Base-by-base conservation (phyloP, 2,888 invertebrate species). In the Papilio protenor region DNA sequence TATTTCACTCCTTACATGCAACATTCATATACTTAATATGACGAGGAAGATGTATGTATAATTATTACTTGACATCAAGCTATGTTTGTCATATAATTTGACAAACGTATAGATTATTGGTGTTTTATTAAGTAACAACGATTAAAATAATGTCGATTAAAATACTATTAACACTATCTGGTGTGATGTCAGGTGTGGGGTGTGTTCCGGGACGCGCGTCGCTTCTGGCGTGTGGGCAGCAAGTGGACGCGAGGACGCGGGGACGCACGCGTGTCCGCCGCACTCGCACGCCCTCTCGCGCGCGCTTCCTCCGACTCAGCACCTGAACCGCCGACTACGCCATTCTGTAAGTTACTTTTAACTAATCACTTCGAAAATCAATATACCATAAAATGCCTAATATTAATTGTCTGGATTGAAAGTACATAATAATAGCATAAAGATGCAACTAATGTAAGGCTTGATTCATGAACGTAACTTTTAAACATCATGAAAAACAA, bases 131-230 rank as follows among this genome's bases (percentile, higher is more conserved):
- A 52, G 18, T 52, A 18, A 52, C 52, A 5, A 52, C 23, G 8
- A 23, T 23, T 59, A 3, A 59, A 59, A 4, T 59, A 59, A 59
- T 59, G 2, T 23, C 11, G 23, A 11, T 6, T 18, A 52, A n/a
- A 16, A 2, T 52, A 52, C 6, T 52, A 52, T 52, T 33, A 23
- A 8, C 16, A 61, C 3, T 16, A 14, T 27, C 11, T 47, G 55
- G 18, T 70, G 47, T 66, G 52, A n/a, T 72, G 80, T 0, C 87
- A 97, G 97, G 97, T 97, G 1, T 96, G 95, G 93, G 95, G 96
- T 12, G 97, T 98, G 5, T 97, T 98, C 86, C 95, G 96, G n/a
- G 97, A 97, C 86, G 96, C 96, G 0, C 96, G 96, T 77, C 95
- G 96, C 1, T 97, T 97, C 88, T 97, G 97, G 97, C 95, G 97